Percentiles rank a stretch among this genome's conserved stretches.
Conservation (phyloP, 2,888 invertebrate species). For the Criorhina ranunculi region DNA sequence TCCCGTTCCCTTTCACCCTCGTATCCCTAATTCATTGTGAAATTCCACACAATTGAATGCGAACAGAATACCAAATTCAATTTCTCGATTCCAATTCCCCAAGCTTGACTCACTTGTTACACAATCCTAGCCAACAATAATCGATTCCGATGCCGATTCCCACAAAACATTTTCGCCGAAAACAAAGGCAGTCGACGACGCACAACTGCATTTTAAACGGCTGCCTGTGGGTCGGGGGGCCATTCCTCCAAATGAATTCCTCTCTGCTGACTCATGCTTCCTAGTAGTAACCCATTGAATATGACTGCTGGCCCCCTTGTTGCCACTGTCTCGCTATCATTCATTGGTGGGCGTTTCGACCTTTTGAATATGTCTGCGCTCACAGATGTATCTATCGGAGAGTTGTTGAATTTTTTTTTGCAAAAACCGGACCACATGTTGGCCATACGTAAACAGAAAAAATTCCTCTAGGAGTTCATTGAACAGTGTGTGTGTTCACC, state of each 20-base stretch:
- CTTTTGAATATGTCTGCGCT: slow-evolving; percentile 23
- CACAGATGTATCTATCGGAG: slow-evolving; percentile 16
- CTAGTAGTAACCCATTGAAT: slow-evolving; percentile 42
- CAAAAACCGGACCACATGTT: slow-evolving; percentile 45
- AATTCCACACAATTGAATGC: not conserved
- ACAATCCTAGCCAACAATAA: slow-evolving; percentile 33
- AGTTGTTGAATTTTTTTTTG: slow-evolving; percentile 11
- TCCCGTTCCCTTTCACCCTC: no score
- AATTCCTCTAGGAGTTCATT: slow-evolving; percentile 12
- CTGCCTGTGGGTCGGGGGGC: not conserved
- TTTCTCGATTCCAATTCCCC: slow-evolving; percentile 8
- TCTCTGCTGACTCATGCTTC: slow-evolving; percentile 46
- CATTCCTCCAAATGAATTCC: slow-evolving; percentile 36
- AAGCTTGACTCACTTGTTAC: slow-evolving; percentile 33
- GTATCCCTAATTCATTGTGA: not conserved
- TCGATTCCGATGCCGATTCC: slow-evolving; percentile 18
- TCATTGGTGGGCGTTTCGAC: slow-evolving; percentile 26
- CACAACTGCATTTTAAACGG: slow-evolving; percentile 36
- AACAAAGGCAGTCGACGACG: slow-evolving; percentile 34
- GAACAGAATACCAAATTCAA: not conserved
- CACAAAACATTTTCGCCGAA: slow-evolving; percentile 18
- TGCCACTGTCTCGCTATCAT: slow-evolving; percentile 8
- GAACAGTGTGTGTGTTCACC: not conserved
- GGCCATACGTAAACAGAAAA: slow-evolving; percentile 2
- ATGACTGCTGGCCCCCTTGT: not conserved